A percentile compares a stretch with the other conserved stretches of the same genome.
phyloP scores from a whole-genome alignment of 2,888 invertebrate genomes.

The Acholoe squamosa region DNA sequence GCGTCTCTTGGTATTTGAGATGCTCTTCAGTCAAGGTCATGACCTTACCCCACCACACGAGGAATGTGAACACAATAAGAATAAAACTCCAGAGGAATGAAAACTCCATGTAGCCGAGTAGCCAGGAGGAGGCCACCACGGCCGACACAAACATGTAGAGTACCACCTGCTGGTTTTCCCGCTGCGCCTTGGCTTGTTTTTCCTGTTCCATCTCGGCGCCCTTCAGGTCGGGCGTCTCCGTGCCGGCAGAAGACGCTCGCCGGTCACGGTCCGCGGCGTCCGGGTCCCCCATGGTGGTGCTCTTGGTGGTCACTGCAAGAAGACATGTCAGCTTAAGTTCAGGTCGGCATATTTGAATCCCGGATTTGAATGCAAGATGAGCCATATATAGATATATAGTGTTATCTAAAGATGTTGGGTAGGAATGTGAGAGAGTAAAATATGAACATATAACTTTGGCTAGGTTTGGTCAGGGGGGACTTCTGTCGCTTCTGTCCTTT shows the following conservation, averaged over 20 bases:
- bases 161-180: conserved; percentile 72
- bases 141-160: conserved; percentile 79
- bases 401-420: too few relatives aligned
- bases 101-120: conserved; percentile 76
- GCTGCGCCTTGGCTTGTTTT: conserved; percentile 49
- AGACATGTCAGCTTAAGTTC: too few relatives aligned
- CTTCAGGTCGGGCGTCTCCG: conserved; percentile 4
- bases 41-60: conserved; percentile 80
- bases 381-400: too few relatives aligned
- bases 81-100: conserved; percentile 81
- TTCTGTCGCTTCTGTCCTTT: too few relatives aligned
- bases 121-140: conserved; percentile 77
- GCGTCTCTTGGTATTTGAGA: conserved; percentile 77
- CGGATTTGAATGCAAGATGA: too few relatives aligned
- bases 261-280: conserved; percentile 24
- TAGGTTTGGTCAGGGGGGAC: too few relatives aligned
- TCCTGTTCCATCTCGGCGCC: conserved; percentile 59
- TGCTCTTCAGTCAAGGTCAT: conserved; percentile 76
- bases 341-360: too few relatives aligned
- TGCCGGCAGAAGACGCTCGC: background rate
- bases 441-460: too few relatives aligned
- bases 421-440: too few relatives aligned
- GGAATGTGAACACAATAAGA: conserved; percentile 77
- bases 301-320: background rate
- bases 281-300: conserved; percentile 12